Base-by-base conservation (phyloP, 1,140 invertebrate genomes). In the Drosophila santomea region DNA sequence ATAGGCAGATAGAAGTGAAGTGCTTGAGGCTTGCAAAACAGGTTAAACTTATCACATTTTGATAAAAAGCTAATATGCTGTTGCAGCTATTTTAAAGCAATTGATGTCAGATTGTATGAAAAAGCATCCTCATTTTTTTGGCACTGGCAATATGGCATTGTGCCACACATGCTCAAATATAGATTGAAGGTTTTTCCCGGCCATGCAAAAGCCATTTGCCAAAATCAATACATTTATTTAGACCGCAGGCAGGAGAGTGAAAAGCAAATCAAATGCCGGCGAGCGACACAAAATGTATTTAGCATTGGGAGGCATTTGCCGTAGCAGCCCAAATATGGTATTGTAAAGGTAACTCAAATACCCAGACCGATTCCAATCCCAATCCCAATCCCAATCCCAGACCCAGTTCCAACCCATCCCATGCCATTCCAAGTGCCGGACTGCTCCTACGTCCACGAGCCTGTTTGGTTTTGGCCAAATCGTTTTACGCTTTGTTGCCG, bases 201-300 rank as follows among this genome's bases (percentile, higher is more conserved):
- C 60, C 36, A 48, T 58, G 80, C 59, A 88, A 83, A 86, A 88
- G 80, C 84, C 80, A 88, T 89, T 88, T 88, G 69, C 44, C 71
- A 88, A 88, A 86, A 89, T 88, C 83, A 88, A 88, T 88, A 88
- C 79, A 88, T 88, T 88, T 86, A 79, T 83, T 86, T 79, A 61
- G 83, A 88, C 83, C 83, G 69, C 79, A 79, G 83, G 75, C 55
- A 45, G 44, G 39, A 20, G 58, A 62, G 50, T 58, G 57, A 52
- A 75, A 77, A 63, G 55, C 62, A 54, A 76, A 76, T 76, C 51
- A 75, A 75, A 58, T 76, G 74, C 61, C 50, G 25, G 72, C 47
- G 28, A 52, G 55, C 72, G 51, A 68, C 68, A 67, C 63, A 81
- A 88, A 85, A 88, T 82, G 78, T 77, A 72, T 78, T 67, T 78